A percentile compares a stretch with the other conserved stretches of the same genome.
These are phyloP conservation scores for Habrosyne pyritoides DNA, from an alignment of 2,888 invertebrate genomes.

Conservation along the genomic window DNA sequence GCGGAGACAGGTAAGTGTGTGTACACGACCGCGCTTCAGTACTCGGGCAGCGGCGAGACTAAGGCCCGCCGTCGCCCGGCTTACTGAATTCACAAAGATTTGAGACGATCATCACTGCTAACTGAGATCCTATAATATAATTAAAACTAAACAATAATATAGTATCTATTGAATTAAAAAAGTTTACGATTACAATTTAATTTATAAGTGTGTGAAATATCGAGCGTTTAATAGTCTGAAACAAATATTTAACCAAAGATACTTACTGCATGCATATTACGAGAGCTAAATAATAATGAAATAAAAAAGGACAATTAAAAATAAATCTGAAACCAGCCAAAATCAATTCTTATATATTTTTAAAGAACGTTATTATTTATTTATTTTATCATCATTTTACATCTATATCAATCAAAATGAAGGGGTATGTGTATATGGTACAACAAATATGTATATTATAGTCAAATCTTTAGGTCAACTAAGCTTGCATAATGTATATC, in stretches of 20 bases:
- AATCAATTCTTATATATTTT: neutral
- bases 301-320: neutral
- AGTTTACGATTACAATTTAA: constrained; percentile 34
- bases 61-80: constrained; percentile 19
- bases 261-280: constrained; percentile 1
- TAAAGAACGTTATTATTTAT: neutral
- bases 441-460: constrained; percentile 39
- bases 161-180: constrained; percentile 57
- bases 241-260: constrained; percentile 11
- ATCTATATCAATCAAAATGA: constrained; percentile 51
- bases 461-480: constrained; percentile 37
- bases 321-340: neutral
- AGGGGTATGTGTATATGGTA: constrained; percentile 23
- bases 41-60: constrained; percentile 10
- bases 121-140: constrained; percentile 60
- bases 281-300: neutral
- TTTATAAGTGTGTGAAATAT: constrained; percentile 19
- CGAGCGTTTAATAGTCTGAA: constrained; percentile 17
- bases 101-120: constrained; percentile 56
- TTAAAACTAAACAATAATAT: constrained; percentile 64
- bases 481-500: too few relatives aligned
- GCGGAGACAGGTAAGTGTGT: constrained; percentile 46
- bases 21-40: constrained; percentile 23
- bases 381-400: constrained; percentile 5
- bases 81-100: constrained; percentile 43